Evolutionary conservation across 1,140 invertebrate genomes (phyloP).

Genomic region (Drosophila kurseongensis): DNA sequence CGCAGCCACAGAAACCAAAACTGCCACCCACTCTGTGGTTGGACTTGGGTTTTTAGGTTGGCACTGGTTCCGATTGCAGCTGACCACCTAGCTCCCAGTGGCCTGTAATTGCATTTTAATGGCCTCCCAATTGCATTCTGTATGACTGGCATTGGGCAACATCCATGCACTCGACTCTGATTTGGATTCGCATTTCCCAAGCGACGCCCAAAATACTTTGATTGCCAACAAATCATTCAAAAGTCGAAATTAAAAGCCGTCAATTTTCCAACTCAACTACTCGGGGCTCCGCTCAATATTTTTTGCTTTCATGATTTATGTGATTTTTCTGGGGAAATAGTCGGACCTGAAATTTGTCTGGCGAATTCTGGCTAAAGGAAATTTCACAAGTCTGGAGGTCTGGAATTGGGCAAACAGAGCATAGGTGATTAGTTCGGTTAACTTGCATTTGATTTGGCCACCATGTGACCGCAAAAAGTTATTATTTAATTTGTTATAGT

Average conservation of each 20-base stretch:
- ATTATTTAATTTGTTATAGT: constrained; percentile 58
- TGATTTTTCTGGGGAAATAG: constrained; percentile 21
- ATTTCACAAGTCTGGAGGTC: constrained; percentile 22
- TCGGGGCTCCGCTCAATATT: constrained; percentile 10
- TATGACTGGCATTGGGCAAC: constrained; percentile 47
- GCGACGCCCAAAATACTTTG: constrained; percentile 47
- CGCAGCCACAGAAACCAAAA: constrained; percentile 16
- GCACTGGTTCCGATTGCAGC: constrained; percentile 12
- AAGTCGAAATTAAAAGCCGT: constrained; percentile 68
- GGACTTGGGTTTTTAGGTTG: constrained; percentile 2
- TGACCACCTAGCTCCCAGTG: constrained; percentile 23
- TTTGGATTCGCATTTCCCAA: constrained; percentile 40
- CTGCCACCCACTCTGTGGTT: constrained; percentile 48
- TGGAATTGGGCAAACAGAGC: background rate
- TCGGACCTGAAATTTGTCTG: constrained; percentile 26
- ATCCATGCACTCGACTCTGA: constrained; percentile 7
- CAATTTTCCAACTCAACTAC: constrained; percentile 33
- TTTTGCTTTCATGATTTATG: constrained; percentile 55
- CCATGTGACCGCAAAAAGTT: constrained; percentile 38
- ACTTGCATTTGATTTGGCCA: constrained; percentile 27
- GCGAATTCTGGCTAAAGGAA: constrained; percentile 10
- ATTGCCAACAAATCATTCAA: constrained; percentile 66
- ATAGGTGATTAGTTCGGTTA: constrained; percentile 3
- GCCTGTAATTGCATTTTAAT: constrained; percentile 77
- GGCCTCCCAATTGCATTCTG: constrained; percentile 56